Evolutionary conservation across 2,797 vertebrate genomes (phyloP).

Genomic region (Lithobates pipiens): DNA sequence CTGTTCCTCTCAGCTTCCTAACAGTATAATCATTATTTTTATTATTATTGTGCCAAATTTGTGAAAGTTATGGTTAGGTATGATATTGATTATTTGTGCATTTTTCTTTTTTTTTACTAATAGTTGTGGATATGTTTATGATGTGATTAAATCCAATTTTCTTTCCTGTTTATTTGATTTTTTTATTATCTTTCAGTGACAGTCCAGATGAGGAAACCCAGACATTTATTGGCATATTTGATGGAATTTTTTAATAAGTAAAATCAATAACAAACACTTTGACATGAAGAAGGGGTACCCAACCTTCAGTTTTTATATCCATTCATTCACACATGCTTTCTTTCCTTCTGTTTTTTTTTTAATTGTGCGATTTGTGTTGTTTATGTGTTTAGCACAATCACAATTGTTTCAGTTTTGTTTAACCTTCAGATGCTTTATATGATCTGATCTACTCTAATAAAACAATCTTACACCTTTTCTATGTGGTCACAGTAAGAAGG

Average conservation of each 20-base stretch:
- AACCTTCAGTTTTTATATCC: too few species aligned
- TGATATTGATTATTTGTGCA: too few species aligned
- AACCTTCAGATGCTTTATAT: too few species aligned
- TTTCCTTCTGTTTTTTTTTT: too few species aligned
- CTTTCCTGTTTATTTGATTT: background rate
- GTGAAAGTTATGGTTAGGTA: background rate
- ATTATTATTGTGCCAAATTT: background rate
- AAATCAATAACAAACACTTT: background rate
- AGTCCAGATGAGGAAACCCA: constrained; percentile 72
- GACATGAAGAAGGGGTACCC: background rate
- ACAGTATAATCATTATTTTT: too few species aligned
- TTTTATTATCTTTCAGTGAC: constrained; percentile 63
- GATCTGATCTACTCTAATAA: too few species aligned
- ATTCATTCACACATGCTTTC: too few species aligned
- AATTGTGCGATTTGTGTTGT: background rate
- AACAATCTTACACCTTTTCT: too few species aligned
- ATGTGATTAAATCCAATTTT: background rate
- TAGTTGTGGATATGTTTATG: background rate
- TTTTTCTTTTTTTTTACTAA: background rate
- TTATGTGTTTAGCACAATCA: background rate
- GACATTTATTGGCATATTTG: constrained; percentile 90
- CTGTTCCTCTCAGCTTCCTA: too few species aligned
- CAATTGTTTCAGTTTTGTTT: too few species aligned
- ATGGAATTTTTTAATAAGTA: constrained; percentile 87
- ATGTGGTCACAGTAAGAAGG: too few species aligned